Percentiles rank a stretch among this genome's conserved stretches.
Evolutionary conservation across 2,113 vertebrate genomes (phyloP).

Genomic region (Sylvia atricapilla): DNA sequence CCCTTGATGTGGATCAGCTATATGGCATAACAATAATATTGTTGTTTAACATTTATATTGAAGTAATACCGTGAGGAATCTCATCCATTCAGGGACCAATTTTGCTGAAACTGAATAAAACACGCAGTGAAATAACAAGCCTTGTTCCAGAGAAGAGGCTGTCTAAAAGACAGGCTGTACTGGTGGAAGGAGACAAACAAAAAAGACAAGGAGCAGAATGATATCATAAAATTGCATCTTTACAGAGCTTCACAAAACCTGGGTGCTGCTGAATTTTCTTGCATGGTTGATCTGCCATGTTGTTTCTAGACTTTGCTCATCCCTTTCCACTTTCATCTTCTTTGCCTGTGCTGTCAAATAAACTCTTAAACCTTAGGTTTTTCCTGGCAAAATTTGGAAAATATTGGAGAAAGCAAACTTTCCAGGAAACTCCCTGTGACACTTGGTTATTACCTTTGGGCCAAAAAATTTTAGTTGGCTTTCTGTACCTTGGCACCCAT

Average conservation of each 20-base stretch:
- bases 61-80: conserved; percentile 21
- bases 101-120: background rate
- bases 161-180: background rate
- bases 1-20: conserved; percentile 54
- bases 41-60: conserved; percentile 62
- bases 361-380: background rate
- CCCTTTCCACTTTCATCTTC: background rate
- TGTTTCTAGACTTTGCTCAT: background rate
- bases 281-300: background rate
- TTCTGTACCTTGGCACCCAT: background rate
- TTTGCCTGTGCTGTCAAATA: background rate
- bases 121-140: background rate
- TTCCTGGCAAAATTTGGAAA: background rate
- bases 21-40: conserved; percentile 57
- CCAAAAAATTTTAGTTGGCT: background rate
- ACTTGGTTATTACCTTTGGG: background rate
- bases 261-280: background rate
- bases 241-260: background rate
- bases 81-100: background rate
- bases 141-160: background rate
- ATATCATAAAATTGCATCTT: background rate
- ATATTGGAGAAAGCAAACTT: background rate
- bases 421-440: background rate
- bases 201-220: background rate
- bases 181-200: background rate